Percentiles rank a stretch among this genome's conserved stretches.
Conservation (phyloP, 1,140 invertebrate species). For the Tetraneura akinire region DNA sequence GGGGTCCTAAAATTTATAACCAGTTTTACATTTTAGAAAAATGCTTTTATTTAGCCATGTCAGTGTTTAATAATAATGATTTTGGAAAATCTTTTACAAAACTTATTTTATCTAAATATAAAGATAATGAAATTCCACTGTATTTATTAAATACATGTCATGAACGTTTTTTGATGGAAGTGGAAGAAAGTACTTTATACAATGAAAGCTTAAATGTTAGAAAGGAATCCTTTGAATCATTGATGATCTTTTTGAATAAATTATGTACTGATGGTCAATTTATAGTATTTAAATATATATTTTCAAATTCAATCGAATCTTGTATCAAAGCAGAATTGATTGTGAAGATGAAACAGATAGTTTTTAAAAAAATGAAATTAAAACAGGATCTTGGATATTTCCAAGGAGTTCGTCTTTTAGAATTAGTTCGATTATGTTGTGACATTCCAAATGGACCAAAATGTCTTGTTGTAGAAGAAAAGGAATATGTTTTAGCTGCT, state of each 20-base stretch:
- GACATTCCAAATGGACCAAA: not conserved
- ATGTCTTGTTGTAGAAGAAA: not conserved
- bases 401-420: conserved; percentile 11
- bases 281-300: not conserved
- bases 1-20: conserved; percentile 34
- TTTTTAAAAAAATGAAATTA: not conserved
- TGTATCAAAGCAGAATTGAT: conserved; percentile 5
- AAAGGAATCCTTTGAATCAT: not conserved
- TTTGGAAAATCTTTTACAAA: conserved; percentile 29
- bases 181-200: not conserved
- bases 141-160: not conserved
- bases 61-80: not conserved
- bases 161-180: conserved; percentile 10
- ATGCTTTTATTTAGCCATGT: conserved; percentile 8
- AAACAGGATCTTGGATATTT: not conserved
- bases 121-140: conserved; percentile 33
- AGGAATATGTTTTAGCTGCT: conserved; percentile 10
- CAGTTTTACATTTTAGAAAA: conserved; percentile 4
- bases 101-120: conserved; percentile 14
- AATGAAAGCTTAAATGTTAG: not conserved
- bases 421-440: not conserved
- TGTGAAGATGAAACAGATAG: not conserved
- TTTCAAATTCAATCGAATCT: not conserved
- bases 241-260: not conserved
- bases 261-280: conserved; percentile 1